Evolutionary conservation across 2,113 vertebrate genomes (phyloP).

Genomic region (Brachypodius melanocephalos): DNA sequence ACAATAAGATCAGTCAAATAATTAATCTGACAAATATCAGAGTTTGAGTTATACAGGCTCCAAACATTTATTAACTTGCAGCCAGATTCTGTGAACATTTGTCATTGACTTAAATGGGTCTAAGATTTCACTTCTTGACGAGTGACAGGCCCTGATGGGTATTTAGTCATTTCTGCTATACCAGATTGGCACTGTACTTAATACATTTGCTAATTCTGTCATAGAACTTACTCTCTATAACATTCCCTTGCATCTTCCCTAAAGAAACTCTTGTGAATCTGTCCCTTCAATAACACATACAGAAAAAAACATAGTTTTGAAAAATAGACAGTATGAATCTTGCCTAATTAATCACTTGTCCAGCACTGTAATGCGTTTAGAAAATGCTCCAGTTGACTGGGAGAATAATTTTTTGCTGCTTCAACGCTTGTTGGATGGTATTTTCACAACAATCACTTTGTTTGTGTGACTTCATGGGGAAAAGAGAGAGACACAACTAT

Average conservation of each 20-base stretch:
- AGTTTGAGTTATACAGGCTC: slow-evolving; percentile 51
- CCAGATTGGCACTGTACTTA: slow-evolving; percentile 66
- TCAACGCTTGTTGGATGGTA: neutral
- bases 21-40: slow-evolving; percentile 64
- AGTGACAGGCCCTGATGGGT: slow-evolving; percentile 68
- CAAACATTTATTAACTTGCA: slow-evolving; percentile 67
- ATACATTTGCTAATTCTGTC: slow-evolving; percentile 70
- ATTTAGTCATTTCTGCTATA: slow-evolving; percentile 66
- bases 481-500: neutral
- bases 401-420: neutral
- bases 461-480: neutral
- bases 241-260: slow-evolving; percentile 40
- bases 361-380: neutral
- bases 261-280: slow-evolving; percentile 48
- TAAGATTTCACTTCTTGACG: slow-evolving; percentile 67
- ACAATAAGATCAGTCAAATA: slow-evolving; percentile 62
- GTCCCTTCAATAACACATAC: slow-evolving; percentile 15
- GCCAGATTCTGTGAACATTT: slow-evolving; percentile 69
- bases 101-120: slow-evolving; percentile 65
- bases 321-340: slow-evolving; percentile 4
- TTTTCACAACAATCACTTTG: neutral
- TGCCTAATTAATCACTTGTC: slow-evolving; percentile 30
- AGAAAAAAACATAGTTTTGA: neutral
- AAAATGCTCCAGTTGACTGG: neutral
- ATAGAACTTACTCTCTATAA: slow-evolving; percentile 60